Base-by-base conservation (phyloP, 2,113 vertebrate genomes). In the Ramphastos sulfuratus region DNA sequence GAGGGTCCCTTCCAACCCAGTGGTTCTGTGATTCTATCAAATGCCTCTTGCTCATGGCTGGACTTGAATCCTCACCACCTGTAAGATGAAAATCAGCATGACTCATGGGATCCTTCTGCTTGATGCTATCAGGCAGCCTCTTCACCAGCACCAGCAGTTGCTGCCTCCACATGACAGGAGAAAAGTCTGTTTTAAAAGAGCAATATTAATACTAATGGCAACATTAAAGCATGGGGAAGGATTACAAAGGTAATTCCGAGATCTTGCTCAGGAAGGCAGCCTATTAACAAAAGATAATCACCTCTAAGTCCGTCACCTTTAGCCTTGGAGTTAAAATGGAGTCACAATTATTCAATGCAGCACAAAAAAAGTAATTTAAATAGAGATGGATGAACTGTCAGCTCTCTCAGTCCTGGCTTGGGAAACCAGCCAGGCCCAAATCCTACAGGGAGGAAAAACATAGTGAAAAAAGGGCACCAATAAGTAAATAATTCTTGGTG, bases 221-320 rank as follows among this genome's bases (percentile, higher is more conserved):
- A 96, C 93, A 95, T 96, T 97, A 95, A 97, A 95, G 66, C 66
- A 59, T 81, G 85, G 92, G 80, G 76, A 96, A 94, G 66, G 92
- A 95, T 95, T 95, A 75, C 93, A 92, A 89, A 95, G 61, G 93
- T 92, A 96, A 94, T 94, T 92, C 75, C 0, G 11, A 93, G 91
- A 89, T 91, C 76, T 69, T 59, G 61, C 76, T 91, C 86, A 60
- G 72, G 94, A 95, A 95, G 88, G 79, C 56, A 54, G 81, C 87
- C 92, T 93, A 96, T 97, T 96, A 96, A 95, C 95, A 91, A 96
- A 94, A 94, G 93, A 95, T 96, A 96, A 97, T 96, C 91, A 93
- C 95, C 91, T 94, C 86, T 94, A 95, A 96, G 93, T 94, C 90
- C 82, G 69, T 67, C 90, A 93, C 94, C 94, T 96, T 94, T 97